Evolutionary conservation across 2,888 invertebrate species (phyloP), one percentile per base, ranked within the genome.

Genomic region (Drosophila aldrichi): DNA sequence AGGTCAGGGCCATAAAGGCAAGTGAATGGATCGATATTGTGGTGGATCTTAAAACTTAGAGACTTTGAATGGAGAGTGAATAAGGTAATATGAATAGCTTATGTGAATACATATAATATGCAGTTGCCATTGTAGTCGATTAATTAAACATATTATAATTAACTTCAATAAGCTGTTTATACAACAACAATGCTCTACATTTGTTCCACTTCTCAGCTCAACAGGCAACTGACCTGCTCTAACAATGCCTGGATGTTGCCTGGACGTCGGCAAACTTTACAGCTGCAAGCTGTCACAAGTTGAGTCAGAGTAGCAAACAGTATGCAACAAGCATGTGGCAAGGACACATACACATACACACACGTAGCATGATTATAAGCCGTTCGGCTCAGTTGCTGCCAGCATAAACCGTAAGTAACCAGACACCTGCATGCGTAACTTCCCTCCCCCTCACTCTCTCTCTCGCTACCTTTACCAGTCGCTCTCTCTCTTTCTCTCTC

Each of bases 291-390:
- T 71, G 32, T 61, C 63, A 34, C 38, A 16, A 54, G 48, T 25
- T 56, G 62, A n/a, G n/a, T 48, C 68, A 48, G 41, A 34, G 38
- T 12, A 14, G 25, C 40, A 51, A 57, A 58, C 57, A 29, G 41
- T 34, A n/a, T 40, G 55, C 63, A 61, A 58, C 62, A 52, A 68
- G 41, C 70, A 59, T 70, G 54, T 74, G 25, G 58, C 67, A 75
- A 36, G 58, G 32, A 59, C 44, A 67, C 16, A 25, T 9, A 25
- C 46, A n/a, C 46, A 7, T 14, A 14, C 14, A 51, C 51, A 16
- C 7, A 43, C 16, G 49, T 20, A 25, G 18, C 44, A 41, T 20
- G 43, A 40, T 57, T 57, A 54, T 59, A 67, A 63, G 71, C 69
- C 49, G 58, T 41, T 40, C 20, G 40, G 43, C 71, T 65, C 65